Evolutionary conservation across 1,140 invertebrate species (phyloP), one percentile per base, ranked within the genome.

Genomic region (Drosophila nasuta): DNA sequence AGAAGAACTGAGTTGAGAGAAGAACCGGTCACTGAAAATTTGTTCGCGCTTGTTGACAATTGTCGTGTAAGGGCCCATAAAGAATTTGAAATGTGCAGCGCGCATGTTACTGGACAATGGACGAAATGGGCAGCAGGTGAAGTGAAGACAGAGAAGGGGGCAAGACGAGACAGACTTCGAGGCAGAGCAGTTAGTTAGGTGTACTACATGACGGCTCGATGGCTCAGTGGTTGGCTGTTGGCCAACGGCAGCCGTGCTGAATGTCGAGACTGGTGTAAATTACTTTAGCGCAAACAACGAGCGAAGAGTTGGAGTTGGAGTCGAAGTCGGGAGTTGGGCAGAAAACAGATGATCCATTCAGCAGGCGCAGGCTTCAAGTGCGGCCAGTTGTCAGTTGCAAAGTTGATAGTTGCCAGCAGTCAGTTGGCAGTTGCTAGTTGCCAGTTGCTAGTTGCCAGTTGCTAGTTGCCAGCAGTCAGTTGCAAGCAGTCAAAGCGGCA

Each of bases 41-140:
- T 88, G 85, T 88, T 89, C 74, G 77, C 83, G 85, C 80, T 89
- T 80, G 83, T 88, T 88, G 83, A 88, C 83, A 89, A 81, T 88
- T 81, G 83, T 75, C 67, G 85, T 89, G 83, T 78, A 81, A 87
- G 81, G 81, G 74, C 60, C 75, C 75, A 66, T 63, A 68, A 68
- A 89, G 85, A 89, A 83, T 83, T 77, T 58, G 45, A 83, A 80
- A 73, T 83, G 77, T 72, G 77, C 80, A 69, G 80, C 73, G 67
- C 52, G 64, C 81, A 68, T 82, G 81, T 83, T 75, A 10, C 48
- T 15, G 43, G 49, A 60, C 52, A 65, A 46, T 38, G 30, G 56
- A 48, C 15, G 4, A n/a, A 6, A 15, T 4, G 17, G 43, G 13
- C 15, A 25, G 1, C 7, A 13, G 43, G 5, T 4, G 33, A 8